Base-by-base conservation (phyloP, 1,140 invertebrate genomes). In the Papilio machaon region DNA sequence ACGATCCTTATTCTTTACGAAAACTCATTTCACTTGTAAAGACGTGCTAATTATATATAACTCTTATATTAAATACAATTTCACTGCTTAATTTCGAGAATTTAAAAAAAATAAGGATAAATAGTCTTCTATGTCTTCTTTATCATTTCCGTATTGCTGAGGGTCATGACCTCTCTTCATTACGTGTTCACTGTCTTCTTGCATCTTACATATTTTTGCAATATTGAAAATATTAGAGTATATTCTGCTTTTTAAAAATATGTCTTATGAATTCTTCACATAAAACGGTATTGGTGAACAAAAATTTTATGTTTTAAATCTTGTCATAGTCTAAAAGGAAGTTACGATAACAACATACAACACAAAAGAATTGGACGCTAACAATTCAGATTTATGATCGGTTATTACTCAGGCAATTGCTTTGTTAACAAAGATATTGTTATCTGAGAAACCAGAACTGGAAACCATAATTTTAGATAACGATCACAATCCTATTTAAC, bases 401-500 rank as follows among this genome's bases (percentile, higher is more conserved):
- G 64, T 70, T 70, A 70, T 70, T 70, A 70, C 64, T 70, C 64
- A 35, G 13, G 64, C 30, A 30, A 11, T 35, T 35, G 64, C 64
- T 70, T 70, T 70, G 64, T 70, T 70, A 70, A 70, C 64, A 70
- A 70, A 70, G 64, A 35, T 35, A 35, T 70, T 70, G 64, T 70
- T 70, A 70, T 70, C 64, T 70, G 64, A 38, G 64, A 70, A 70
- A 70, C 64, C 64, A 70, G 64, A 70, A 70, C 64, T 70, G 30
- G 64, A 70, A 70, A 70, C 64, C 64, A 70, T 70, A 70, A 70
- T 35, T 70, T 70, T 70, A 70, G 64, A 70, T 70, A 70, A 70
- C 23, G 64, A 70, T 70, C 64, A 70, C 64, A 70, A 70, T 70
- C 64, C 64, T 70, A 30, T 70, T 70, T 35, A 70, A 70, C 30